Evolutionary conservation across 2,888 invertebrate genomes (phyloP), one percentile per base, ranked within the genome.

Genomic region (Abrostola triplasia): DNA sequence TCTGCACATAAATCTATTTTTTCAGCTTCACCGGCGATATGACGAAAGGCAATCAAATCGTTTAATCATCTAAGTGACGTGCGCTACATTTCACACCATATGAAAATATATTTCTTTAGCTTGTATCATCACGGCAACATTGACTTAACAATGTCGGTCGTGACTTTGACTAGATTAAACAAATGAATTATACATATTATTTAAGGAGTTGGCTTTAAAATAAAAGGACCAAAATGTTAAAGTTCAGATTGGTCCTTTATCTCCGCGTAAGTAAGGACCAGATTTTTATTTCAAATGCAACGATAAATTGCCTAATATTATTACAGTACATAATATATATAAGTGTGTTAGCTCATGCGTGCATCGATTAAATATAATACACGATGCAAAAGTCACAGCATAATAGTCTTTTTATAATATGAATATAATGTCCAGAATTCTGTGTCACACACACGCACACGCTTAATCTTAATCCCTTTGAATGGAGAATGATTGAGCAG

Each of bases 11-110:
- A 74, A 71, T 68, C 64, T 48, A 68, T 74, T 78, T 62, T 65
- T 62, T 68, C 48, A 58, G 53, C 57, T 49, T 59, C 51, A 8
- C 41, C 58, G 48, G 37, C 8, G 65, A 51, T 54, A 48, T 78
- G 76, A 70, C 68, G 76, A 76, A 76, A 78, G 64, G 51, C 66
- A 73, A 76, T 77, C 73, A 66, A 57, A 58, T 36, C 61, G 59
- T 56, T 76, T 63, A 67, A 68, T 70, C 70, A 76, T 73, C 68
- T 64, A 67, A 73, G 49, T 60, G 73, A 76, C 68, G 68, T 61
- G 70, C 55, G 44, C 73, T 65, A 69, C 24, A 78, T 77, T 78
- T 78, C 65, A 59, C 58, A 68, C 67, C 62, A 49, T 51, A 57
- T 56, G 68, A 64, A 60, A 65, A 24, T 24, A 24, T 24, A 24